These are phyloP conservation scores for Protonemura montana DNA, from an alignment of 2,888 invertebrate species.

Conservation along the genomic window DNA sequence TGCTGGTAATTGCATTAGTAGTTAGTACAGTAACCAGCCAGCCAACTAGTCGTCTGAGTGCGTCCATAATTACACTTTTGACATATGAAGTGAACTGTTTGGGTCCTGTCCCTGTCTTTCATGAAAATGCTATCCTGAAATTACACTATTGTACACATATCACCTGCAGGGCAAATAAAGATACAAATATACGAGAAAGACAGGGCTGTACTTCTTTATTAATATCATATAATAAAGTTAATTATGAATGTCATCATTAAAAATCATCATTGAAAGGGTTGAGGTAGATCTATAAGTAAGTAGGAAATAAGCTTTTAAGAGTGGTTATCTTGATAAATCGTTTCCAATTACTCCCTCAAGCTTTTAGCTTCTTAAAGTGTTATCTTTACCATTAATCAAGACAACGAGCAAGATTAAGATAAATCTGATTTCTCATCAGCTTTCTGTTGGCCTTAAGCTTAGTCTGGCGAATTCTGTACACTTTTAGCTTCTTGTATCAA, in stretches of 20 bases:
- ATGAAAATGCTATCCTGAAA: not conserved
- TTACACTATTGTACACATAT: not conserved
- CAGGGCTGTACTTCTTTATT: no score
- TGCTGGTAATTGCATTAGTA: not conserved
- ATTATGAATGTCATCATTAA: no score
- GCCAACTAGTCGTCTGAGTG: not conserved
- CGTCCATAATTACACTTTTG: not conserved
- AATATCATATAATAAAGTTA: no score
- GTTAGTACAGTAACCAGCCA: not conserved
- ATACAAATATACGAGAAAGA: no score
- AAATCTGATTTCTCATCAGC: not conserved
- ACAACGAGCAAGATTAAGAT: constrained; percentile 7
- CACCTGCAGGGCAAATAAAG: no score
- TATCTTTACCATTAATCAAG: constrained; percentile 12
- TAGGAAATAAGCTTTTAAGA: not conserved
- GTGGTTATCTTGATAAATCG: constrained; percentile 12
- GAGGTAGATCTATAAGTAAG: not conserved
- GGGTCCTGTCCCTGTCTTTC: not conserved
- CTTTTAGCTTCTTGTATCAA: no score
- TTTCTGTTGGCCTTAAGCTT: not conserved
- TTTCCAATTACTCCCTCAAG: constrained; percentile 12
- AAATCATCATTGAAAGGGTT: not conserved
- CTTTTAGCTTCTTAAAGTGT: not conserved
- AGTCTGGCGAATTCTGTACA: no score
- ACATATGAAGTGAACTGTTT: not conserved